Conservation (phyloP, 2,888 invertebrate species). For the Blastobasis lacticolella region DNA sequence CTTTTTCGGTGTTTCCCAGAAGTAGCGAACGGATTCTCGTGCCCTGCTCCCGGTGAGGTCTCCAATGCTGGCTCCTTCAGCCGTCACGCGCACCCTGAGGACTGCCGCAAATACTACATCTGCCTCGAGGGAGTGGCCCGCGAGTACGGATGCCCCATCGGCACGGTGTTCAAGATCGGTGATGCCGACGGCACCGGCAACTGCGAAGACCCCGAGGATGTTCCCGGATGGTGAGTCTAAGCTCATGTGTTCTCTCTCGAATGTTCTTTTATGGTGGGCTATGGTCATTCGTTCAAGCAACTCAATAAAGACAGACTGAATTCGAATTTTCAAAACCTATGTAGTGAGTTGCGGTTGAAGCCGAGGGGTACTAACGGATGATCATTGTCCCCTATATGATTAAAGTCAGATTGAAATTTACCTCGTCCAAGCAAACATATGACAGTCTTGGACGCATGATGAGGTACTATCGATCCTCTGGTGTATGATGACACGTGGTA, state of each 20-base stretch:
- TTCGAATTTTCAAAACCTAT: no score
- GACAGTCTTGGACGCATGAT: conserved; percentile 38
- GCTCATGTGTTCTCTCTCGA: conserved; percentile 2
- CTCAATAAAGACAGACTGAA: no score
- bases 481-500: conserved; percentile 38
- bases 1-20: conserved; percentile 75
- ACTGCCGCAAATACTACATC: conserved; percentile 96
- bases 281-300: no score
- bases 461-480: conserved; percentile 18
- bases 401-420: conserved; percentile 10
- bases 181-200: conserved; percentile 92
- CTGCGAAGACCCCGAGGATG: conserved; percentile 96
- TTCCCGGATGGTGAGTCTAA: conserved; percentile 91
- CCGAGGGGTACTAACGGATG: no score
- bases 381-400: no score
- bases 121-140: conserved; percentile 92
- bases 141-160: conserved; percentile 96
- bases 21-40: conserved; percentile 91
- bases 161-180: conserved; percentile 96
- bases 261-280: no score
- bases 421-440: conserved; percentile 45
- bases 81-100: conserved; percentile 94
- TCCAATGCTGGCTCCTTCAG: conserved; percentile 92
- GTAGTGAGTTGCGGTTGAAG: no score
- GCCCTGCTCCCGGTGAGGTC: conserved; percentile 88